Evolutionary conservation across 2,888 invertebrate genomes (phyloP), one percentile per base, ranked within the genome.

Genomic region (Drosophila suboccidentalis): DNA sequence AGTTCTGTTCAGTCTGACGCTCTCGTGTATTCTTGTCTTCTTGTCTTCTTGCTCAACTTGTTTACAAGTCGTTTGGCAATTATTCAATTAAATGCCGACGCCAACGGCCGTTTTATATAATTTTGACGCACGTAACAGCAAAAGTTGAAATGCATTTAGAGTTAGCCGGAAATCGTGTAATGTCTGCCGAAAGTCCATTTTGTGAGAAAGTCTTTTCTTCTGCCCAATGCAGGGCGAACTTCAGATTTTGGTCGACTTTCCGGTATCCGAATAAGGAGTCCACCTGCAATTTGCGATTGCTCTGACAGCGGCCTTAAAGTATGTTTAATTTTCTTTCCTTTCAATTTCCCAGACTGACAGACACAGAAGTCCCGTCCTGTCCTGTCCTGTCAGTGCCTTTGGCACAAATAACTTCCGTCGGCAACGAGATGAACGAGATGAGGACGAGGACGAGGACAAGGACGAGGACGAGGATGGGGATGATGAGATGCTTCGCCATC

Each of bases 21-120:
- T n/a, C n/a, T n/a, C 10, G 15, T 51, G 38, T 10, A 11, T 15
- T 54, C 38, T 71, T 46, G 47, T n/a, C 26, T 17, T 54, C 46
- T 75, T 62, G 46, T 59, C 26, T 17, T 54, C 46, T 75, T 62
- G 46, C 57, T 22, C 62, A 72, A 80, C 74, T 82, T 88, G 83
- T 86, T 84, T 80, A 80, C 83, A 78, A 82, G 70, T 83, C 87
- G 87, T 78, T 89, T 78, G 80, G 87, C 84, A 89, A 84, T 84
- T 84, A 84, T 86, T 86, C 78, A 89, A 89, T 86, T 82, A 72
- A 78, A 83, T 72, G 71, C 69, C 75, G 61, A 72, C 79, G 79
- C 71, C 75, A 67, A 26, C 66, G 58, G 60, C 58, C 57, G 26
- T 71, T 68, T 78, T 74, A 65, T 81, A 54, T 84, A 87, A 87